These are phyloP conservation scores for Tachysurus vachellii DNA, from an alignment of 2,113 vertebrate species.

Conservation along the genomic window DNA sequence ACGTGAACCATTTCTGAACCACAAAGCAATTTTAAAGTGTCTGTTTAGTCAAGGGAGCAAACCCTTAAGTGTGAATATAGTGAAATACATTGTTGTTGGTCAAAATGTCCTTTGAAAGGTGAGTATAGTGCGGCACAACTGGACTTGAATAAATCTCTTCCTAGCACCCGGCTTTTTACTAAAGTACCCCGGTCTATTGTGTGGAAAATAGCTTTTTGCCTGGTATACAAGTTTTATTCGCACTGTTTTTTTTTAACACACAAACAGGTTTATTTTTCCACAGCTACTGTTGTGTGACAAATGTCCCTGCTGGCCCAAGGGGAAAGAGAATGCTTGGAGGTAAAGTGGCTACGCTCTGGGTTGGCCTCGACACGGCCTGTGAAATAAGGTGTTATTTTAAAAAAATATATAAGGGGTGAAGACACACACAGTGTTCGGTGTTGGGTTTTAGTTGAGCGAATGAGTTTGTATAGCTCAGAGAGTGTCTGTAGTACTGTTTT, in stretches of 20 bases:
- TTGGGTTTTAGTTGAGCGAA: background rate
- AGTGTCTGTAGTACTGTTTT: background rate
- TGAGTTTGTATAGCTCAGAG: too few relatives aligned
- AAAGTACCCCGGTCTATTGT: slow-evolving; percentile 21
- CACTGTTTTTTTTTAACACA: background rate
- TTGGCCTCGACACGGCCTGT: slow-evolving; percentile 17
- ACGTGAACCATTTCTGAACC: slow-evolving; percentile 23
- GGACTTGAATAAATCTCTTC: background rate
- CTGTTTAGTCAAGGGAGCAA: background rate
- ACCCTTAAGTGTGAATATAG: background rate
- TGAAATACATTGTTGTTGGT: slow-evolving; percentile 19
- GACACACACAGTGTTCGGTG: slow-evolving; percentile 14
- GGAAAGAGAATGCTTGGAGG: slow-evolving; percentile 27
- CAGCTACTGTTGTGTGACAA: slow-evolving; percentile 50
- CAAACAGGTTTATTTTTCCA: slow-evolving; percentile 34
- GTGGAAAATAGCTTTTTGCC: slow-evolving; percentile 33
- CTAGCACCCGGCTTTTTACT: background rate
- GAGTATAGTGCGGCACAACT: background rate
- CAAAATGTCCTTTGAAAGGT: slow-evolving; percentile 1
- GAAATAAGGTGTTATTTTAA: slow-evolving; percentile 49
- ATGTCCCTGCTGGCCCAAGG: slow-evolving; percentile 54
- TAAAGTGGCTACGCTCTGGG: slow-evolving; percentile 29
- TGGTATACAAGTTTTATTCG: slow-evolving; percentile 16
- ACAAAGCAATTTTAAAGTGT: slow-evolving; percentile 14
- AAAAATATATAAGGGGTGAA: background rate